Percentiles rank a stretch among this genome's conserved stretches.
These are phyloP conservation scores for Plutella xylostella DNA, from an alignment of 2,888 invertebrate species.

Conservation along the genomic window DNA sequence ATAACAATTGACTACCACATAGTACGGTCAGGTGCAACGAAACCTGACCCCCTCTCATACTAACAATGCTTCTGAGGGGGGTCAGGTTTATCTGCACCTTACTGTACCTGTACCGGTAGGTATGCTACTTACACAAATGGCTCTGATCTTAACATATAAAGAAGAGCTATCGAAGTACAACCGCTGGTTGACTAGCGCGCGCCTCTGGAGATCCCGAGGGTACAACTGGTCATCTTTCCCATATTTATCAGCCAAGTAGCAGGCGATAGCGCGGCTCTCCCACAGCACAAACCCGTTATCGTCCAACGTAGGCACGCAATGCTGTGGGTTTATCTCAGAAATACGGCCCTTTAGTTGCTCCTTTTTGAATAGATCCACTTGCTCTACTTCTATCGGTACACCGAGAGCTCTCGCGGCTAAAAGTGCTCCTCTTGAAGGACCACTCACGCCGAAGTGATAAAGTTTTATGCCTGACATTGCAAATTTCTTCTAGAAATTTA, in stretches of 20 bases:
- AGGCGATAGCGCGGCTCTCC: slow-evolving; percentile 76
- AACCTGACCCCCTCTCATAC: no score
- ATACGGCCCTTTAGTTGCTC: slow-evolving; percentile 70
- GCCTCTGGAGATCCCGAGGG: slow-evolving; percentile 67
- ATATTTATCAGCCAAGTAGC: slow-evolving; percentile 73
- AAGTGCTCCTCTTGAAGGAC: slow-evolving; percentile 72
- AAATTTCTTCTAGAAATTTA: not conserved
- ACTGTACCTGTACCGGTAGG: no score
- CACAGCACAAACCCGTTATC: slow-evolving; percentile 75
- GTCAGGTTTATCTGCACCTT: no score
- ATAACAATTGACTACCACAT: not conserved
- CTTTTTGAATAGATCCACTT: slow-evolving; percentile 67
- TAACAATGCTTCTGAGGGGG: no score
- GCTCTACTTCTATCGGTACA: slow-evolving; percentile 57
- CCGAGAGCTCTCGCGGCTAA: slow-evolving; percentile 70
- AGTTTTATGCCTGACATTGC: slow-evolving; percentile 38
- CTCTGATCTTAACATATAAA: slow-evolving; percentile 72
- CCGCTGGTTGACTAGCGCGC: slow-evolving; percentile 72
- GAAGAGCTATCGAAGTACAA: slow-evolving; percentile 73
- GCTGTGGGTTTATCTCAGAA: slow-evolving; percentile 73
- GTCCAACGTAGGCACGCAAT: slow-evolving; percentile 75
- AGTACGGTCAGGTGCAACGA: no score
- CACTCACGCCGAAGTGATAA: slow-evolving; percentile 73
- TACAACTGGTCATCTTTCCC: slow-evolving; percentile 71
- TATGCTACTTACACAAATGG: slow-evolving; percentile 72